phyloP scores from a whole-genome alignment of 2,888 invertebrate genomes.

The Adelphocoris suturalis region DNA sequence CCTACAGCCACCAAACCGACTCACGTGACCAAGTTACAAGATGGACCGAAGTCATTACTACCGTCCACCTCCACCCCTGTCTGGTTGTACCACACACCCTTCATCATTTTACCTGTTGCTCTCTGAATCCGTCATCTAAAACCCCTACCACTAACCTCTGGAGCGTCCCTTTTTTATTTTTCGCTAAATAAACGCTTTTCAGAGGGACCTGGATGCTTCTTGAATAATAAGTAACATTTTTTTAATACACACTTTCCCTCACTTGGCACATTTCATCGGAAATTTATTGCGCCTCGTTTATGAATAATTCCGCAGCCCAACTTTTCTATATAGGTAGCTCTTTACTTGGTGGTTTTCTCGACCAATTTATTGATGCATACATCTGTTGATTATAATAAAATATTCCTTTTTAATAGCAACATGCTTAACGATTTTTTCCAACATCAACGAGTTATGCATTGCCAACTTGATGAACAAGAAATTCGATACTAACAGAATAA shows the following conservation, averaged over 20 bases:
- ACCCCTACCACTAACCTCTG: background rate
- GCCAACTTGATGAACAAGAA: no score
- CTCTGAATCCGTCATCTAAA: conserved; percentile 24
- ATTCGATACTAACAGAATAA: no score
- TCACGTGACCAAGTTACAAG: conserved; percentile 61
- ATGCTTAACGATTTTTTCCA: no score
- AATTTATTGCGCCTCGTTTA: conserved; percentile 1
- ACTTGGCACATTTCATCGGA: background rate
- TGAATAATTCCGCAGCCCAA: background rate
- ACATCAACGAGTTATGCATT: no score
- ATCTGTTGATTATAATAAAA: no score
- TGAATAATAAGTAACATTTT: conserved; percentile 44
- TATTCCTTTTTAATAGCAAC: no score
- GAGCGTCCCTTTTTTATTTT: conserved; percentile 12
- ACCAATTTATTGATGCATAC: no score
- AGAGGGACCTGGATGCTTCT: conserved; percentile 5
- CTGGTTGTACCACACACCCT: background rate
- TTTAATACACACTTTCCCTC: background rate
- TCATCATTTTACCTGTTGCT: conserved; percentile 62
- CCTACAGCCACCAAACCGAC: conserved; percentile 34
- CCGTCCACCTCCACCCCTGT: background rate
- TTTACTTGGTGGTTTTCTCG: background rate
- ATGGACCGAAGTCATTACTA: conserved; percentile 46
- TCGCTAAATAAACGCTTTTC: conserved; percentile 51
- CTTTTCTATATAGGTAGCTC: background rate